These are phyloP conservation scores for Drosophila atroscutellata DNA, from an alignment of 2,888 invertebrate genomes.

Conservation along the genomic window DNA sequence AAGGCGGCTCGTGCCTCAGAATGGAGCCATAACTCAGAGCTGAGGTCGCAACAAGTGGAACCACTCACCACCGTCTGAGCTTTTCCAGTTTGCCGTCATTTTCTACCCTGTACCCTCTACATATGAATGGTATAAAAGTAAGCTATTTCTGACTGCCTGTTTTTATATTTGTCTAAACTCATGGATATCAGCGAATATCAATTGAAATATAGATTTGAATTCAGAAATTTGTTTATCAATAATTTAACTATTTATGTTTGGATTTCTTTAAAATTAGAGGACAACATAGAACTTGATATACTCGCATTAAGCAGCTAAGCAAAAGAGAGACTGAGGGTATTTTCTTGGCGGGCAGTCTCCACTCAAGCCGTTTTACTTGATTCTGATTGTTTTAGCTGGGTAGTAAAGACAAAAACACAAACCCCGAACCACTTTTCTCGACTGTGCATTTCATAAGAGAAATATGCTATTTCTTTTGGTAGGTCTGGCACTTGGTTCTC, in stretches of 20 bases:
- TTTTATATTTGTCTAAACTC: too few relatives aligned
- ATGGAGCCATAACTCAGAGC: conserved; percentile 44
- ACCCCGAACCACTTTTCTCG: conserved; percentile 44
- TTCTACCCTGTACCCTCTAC: not conserved
- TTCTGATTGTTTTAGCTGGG: conserved; percentile 49
- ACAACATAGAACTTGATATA: not conserved
- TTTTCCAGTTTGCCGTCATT: conserved; percentile 9
- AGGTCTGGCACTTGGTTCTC: not conserved
- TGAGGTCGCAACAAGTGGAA: conserved; percentile 50
- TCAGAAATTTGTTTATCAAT: not conserved
- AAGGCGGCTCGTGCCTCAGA: conserved; percentile 29
- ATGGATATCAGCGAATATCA: not conserved
- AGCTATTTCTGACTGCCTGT: not conserved
- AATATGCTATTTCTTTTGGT: conserved; percentile 45
- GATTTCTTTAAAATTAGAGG: accelerated
- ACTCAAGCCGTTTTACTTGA: not conserved
- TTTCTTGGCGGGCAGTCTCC: not conserved
- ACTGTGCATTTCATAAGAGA: conserved; percentile 58
- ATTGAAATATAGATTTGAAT: not conserved
- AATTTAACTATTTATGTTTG: not conserved
- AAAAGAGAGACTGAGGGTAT: not conserved
- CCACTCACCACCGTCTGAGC: conserved; percentile 10
- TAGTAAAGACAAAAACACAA: conserved; percentile 28
- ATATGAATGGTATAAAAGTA: not conserved
- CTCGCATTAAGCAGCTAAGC: not conserved